phyloP scores from a whole-genome alignment of 2,113 vertebrate species.

The Mormyrus iriodes region DNA sequence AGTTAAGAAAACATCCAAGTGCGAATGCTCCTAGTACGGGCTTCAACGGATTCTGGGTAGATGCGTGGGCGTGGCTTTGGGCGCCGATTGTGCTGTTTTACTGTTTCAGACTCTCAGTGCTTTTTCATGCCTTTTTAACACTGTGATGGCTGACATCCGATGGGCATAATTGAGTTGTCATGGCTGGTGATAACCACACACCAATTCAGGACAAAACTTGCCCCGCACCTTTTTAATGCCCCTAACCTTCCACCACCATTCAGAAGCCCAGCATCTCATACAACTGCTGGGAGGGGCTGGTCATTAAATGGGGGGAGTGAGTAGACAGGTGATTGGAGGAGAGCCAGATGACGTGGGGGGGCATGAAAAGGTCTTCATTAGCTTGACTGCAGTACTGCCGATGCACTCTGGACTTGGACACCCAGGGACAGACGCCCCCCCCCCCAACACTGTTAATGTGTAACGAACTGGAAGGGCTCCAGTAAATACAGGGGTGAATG shows the following conservation, averaged over 20 bases:
- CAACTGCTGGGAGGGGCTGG: neutral
- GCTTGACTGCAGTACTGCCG: neutral
- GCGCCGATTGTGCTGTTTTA: neutral
- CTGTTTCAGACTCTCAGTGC: neutral
- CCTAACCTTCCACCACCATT: neutral
- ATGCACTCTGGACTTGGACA: constrained; percentile 1
- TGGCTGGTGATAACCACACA: neutral
- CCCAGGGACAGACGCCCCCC: neutral
- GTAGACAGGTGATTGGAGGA: neutral
- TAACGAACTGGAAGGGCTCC: neutral
- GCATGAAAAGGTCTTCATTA: neutral
- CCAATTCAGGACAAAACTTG: neutral
- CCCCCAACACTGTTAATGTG: neutral
- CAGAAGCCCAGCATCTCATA: neutral
- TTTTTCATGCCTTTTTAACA: neutral
- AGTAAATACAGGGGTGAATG: neutral
- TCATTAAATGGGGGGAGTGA: neutral
- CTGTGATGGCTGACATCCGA: neutral
- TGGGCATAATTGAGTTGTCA: neutral
- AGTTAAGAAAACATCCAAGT: neutral
- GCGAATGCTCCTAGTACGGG: neutral
- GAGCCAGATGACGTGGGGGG: neutral
- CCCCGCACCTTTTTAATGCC: neutral
- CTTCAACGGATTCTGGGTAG: neutral
- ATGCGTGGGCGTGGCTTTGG: neutral